These are phyloP conservation scores for Agelastica alni DNA, from an alignment of 2,888 invertebrate genomes.

Conservation along the genomic window DNA sequence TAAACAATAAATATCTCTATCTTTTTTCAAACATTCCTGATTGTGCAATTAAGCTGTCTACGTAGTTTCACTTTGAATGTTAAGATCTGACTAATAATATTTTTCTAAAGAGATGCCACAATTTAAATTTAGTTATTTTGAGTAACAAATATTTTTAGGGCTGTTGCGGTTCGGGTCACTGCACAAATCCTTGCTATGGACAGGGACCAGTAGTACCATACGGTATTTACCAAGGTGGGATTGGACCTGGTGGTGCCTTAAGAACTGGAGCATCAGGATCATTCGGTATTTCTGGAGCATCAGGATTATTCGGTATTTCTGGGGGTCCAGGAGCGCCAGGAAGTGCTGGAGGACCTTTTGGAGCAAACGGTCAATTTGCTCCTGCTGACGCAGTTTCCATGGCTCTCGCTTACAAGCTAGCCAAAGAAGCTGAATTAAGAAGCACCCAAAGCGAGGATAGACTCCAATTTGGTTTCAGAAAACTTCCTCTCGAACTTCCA, in stretches of 20 bases:
- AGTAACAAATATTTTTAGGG: not conserved
- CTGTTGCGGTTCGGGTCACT: slow-evolving; percentile 3
- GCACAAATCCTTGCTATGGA: slow-evolving; percentile 4
- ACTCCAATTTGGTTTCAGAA: slow-evolving; percentile 60
- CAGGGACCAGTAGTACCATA: not conserved
- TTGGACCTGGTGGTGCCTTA: slow-evolving; percentile 4
- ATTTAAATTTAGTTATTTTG: not conserved
- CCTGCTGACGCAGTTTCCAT: slow-evolving; percentile 61
- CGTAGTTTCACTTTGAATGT: too few relatives aligned
- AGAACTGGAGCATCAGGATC: not conserved
- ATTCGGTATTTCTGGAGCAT: slow-evolving; percentile 1
- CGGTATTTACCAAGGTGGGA: not conserved
- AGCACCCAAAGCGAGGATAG: slow-evolving; percentile 55
- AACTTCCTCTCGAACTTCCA: slow-evolving; percentile 56
- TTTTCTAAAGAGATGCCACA: too few relatives aligned
- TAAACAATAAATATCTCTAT: too few relatives aligned
- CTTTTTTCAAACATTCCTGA: too few relatives aligned
- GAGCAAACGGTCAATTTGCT: slow-evolving; percentile 14
- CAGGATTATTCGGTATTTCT: not conserved
- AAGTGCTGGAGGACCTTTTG: not conserved
- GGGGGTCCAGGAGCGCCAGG: not conserved
- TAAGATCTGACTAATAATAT: too few relatives aligned
- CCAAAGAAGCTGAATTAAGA: slow-evolving; percentile 51
- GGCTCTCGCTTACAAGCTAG: slow-evolving; percentile 55
- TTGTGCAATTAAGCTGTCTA: too few relatives aligned